Conservation (phyloP, 2,113 vertebrate species). For the Pseudopipra pipra region DNA sequence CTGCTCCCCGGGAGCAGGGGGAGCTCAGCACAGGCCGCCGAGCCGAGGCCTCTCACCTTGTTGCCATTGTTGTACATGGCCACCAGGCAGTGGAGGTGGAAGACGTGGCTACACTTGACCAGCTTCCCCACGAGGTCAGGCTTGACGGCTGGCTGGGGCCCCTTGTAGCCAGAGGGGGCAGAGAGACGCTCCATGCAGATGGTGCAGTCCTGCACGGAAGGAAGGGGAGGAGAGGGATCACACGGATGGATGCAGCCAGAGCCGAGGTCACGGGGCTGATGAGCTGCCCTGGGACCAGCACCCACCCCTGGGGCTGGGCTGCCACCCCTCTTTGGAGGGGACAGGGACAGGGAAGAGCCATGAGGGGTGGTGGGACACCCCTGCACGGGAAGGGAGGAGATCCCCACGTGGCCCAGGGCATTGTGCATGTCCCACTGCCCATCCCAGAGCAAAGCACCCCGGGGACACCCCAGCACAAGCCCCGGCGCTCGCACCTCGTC, state of each 20-base stretch:
- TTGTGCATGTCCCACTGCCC: accelerated
- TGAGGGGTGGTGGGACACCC: accelerated
- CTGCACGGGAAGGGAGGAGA: background rate
- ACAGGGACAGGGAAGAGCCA: background rate
- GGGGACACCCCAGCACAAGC: accelerated
- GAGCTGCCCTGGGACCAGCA: background rate
- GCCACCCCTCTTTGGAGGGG: background rate
- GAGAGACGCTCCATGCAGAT: constrained; percentile 93
- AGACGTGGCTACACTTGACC: constrained; percentile 86
- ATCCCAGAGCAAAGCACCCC: background rate
- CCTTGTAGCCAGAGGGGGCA: constrained; percentile 90
- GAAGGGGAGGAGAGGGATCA: background rate
- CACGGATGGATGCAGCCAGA: accelerated
- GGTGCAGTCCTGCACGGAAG: constrained; percentile 82
- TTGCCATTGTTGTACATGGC: constrained; percentile 98
- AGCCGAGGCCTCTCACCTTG: constrained; percentile 69
- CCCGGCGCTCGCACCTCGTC: constrained; percentile 80
- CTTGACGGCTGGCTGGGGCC: constrained; percentile 77
- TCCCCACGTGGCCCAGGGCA: background rate
- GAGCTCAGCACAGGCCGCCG: background rate
- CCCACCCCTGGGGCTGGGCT: accelerated
- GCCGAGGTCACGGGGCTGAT: accelerated
- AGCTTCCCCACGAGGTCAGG: constrained; percentile 88
- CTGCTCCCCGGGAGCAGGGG: accelerated
- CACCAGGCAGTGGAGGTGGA: constrained; percentile 92